Evolutionary conservation across 2,888 invertebrate species (phyloP), one percentile per base, ranked within the genome.

Genomic region (Agrilus biguttatus): DNA sequence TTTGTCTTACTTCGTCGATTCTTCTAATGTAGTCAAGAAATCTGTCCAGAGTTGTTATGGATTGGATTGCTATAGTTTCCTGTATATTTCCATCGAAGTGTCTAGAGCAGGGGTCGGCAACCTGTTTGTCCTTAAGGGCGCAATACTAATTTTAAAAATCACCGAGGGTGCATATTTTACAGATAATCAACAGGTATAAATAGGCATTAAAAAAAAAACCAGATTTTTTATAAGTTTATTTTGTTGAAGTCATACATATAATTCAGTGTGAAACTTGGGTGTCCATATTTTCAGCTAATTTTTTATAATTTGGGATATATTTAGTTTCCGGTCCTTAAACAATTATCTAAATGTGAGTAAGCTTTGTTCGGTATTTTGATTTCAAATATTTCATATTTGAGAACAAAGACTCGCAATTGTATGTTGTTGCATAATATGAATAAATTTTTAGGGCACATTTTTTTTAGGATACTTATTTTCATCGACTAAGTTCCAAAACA

Each of bases 321-420:
- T 36, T 17, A 41, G 36, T 41, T 35, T 7, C 40, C 40, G 36
- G 35, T 41, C 36, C 34, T 41, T 23, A 34, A 23, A 21, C 40
- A 35, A 33, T 41, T 34, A 36, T 41, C 34, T 33, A 41, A 41
- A 41, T 41, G 35, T 35, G 40, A 23, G 23, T 41, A 19, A 35
- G 36, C 23, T 23, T 40, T 28, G 23, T 32, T 40, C 40, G 32
- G 40, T 32, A 33, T 36, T 40, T 44, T 40, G 44, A 36, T 41
- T 40, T 44, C 36, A 44, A 40, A 28, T 44, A 44, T 40, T 44
- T 44, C 44, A 44, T 36, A 44, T 44, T 44, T 36, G 44, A 40
- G 40, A 44, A 36, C 40, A 44, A 45, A 45, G 21, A 45, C 42
- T 45, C 38, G 33, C 37, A 38, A 38, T 14, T 23, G 38, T 38